phyloP scores from a whole-genome alignment of 35 echinoderm and acorn worm species.

The Anneissia japonica region DNA sequence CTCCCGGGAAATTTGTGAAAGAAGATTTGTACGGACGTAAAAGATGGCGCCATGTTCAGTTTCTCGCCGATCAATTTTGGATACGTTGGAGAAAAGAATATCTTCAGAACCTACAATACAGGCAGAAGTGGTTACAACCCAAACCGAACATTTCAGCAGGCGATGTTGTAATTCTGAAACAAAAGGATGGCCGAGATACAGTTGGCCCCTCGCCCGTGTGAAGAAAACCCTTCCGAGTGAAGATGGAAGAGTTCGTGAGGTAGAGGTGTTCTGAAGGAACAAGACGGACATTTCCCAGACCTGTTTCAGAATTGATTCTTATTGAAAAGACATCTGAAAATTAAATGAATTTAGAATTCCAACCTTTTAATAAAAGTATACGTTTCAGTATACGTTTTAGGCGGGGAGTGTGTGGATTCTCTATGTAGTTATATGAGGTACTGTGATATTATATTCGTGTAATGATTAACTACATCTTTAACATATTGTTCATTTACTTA shows the following conservation, averaged over 20 bases:
- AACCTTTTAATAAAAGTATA: not conserved
- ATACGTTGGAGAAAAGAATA: slow-evolving; percentile 40
- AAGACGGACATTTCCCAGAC: slow-evolving; percentile 1
- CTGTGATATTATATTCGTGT: too few relatives aligned
- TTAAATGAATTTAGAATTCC: not conserved
- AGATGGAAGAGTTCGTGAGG: not conserved
- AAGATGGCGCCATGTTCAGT: slow-evolving; percentile 35
- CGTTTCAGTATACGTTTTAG: slow-evolving; percentile 1
- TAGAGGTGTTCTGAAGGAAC: not conserved
- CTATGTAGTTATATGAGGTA: too few relatives aligned
- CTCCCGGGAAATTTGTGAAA: not conserved
- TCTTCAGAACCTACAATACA: slow-evolving; percentile 17
- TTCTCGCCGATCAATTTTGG: slow-evolving; percentile 36
- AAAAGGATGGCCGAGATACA: not conserved
- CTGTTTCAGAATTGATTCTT: slow-evolving; percentile 17
- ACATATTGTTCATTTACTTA: too few relatives aligned
- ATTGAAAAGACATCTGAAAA: not conserved
- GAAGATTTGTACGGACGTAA: slow-evolving; percentile 26
- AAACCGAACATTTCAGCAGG: not conserved
- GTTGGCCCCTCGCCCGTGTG: not conserved
- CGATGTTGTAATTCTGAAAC: slow-evolving; percentile 44
- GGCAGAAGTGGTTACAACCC: slow-evolving; percentile 22
- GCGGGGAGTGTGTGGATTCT: slow-evolving; percentile 8
- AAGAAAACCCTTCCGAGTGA: not conserved
- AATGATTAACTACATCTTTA: too few relatives aligned